Percentiles rank a stretch among this genome's conserved stretches.
Conservation (phyloP, 2,113 vertebrate species). For the Phocoena sinus region DNA sequence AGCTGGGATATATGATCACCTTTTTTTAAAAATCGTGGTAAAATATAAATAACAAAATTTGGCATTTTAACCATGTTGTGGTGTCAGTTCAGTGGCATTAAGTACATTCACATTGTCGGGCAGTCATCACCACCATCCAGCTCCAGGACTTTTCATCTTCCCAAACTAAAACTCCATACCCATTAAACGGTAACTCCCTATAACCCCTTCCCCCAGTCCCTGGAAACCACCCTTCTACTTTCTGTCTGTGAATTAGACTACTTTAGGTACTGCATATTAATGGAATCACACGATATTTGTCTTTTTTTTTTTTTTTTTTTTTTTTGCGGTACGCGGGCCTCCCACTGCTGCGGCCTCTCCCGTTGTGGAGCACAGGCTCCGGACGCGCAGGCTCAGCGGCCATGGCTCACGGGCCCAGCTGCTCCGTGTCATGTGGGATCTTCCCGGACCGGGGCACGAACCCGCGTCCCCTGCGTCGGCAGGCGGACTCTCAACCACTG, state of each 20-base stretch:
- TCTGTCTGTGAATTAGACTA: background rate
- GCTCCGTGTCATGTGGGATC: too few species aligned
- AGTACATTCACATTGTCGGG: background rate
- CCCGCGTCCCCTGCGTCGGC: too few species aligned
- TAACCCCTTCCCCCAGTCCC: too few species aligned
- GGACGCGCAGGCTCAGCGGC: too few species aligned
- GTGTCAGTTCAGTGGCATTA: background rate
- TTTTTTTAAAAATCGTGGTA: background rate
- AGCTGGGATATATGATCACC: background rate
- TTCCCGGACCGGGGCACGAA: too few species aligned
- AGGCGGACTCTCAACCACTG: too few species aligned
- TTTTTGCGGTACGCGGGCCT: too few species aligned
- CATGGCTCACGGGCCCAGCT: too few species aligned
- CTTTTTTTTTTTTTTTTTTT: background rate
- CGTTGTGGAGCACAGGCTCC: rapidly evolving
- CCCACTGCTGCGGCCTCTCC: too few species aligned
- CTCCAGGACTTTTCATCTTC: background rate
- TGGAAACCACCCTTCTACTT: background rate
- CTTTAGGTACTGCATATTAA: background rate
- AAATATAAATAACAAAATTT: background rate
- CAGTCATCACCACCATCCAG: background rate
- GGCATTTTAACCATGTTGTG: background rate
- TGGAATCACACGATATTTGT: background rate
- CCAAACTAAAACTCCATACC: background rate
- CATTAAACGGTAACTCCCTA: background rate